Percentiles rank a stretch among this genome's conserved stretches.
Conservation (phyloP, 2,888 invertebrate species). For the Pheosia gnoma region DNA sequence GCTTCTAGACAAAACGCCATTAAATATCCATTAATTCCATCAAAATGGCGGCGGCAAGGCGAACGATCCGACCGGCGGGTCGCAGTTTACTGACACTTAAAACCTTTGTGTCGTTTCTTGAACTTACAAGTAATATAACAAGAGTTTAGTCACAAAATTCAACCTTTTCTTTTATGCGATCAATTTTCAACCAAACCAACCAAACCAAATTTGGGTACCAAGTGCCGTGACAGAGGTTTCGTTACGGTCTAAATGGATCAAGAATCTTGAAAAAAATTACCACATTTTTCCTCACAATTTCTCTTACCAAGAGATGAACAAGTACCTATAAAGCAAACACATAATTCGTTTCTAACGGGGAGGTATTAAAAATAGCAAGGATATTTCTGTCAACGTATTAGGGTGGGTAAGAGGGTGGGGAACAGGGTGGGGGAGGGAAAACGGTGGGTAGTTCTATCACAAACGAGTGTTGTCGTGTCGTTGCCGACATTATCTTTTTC, state of each 20-base stretch:
- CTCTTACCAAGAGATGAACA: background rate
- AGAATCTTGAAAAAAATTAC: background rate
- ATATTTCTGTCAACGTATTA: background rate
- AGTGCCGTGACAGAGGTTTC: no score
- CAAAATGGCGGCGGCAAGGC: conserved; percentile 19
- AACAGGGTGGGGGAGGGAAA: background rate
- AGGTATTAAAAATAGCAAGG: conserved; percentile 2
- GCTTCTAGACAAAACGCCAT: conserved; percentile 11
- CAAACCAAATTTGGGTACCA: no score
- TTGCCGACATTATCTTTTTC: no score
- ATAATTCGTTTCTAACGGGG: background rate
- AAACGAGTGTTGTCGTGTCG: no score
- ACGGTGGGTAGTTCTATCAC: no score
- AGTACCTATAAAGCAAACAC: background rate
- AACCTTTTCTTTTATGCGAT: no score
- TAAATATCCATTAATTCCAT: conserved; percentile 16
- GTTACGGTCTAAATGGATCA: no score
- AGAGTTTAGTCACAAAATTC: no score
- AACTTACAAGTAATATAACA: background rate
- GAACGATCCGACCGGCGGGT: conserved; percentile 10
- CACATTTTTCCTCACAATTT: background rate
- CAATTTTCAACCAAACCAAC: no score
- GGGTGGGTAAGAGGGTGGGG: background rate
- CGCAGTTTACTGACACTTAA: background rate
- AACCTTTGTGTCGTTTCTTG: background rate